phyloP scores from a whole-genome alignment of 2,113 vertebrate genomes.

The Gracilinanus agilis region DNA sequence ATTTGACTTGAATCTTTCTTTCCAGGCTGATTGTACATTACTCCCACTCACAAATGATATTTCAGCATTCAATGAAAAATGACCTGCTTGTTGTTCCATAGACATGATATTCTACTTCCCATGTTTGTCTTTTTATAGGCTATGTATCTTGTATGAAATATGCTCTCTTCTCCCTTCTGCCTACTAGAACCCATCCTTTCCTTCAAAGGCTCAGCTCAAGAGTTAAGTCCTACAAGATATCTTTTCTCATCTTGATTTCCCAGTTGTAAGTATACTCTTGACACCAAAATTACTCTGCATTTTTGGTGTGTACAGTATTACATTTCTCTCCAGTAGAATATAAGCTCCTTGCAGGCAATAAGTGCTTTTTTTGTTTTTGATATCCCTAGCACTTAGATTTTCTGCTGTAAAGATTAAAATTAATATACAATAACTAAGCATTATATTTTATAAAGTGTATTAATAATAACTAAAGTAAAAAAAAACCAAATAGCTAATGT shows the following conservation, averaged over 20 bases:
- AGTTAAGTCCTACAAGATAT: neutral
- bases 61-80: neutral
- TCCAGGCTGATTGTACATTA: neutral
- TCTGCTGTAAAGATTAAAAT: neutral
- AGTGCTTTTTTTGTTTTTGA: neutral
- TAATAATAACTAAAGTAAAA: too few relatives aligned
- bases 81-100: neutral
- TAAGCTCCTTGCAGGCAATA: neutral
- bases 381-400: neutral
- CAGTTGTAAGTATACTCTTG: neutral
- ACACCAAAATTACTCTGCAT: neutral
- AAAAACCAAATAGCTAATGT: too few relatives aligned
- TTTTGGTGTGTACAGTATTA: too few relatives aligned
- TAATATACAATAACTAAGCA: too few relatives aligned
- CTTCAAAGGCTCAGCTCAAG: neutral
- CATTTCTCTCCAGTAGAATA: neutral
- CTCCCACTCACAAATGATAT: neutral
- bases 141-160: neutral
- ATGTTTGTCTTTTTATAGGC: neutral
- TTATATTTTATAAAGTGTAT: too few relatives aligned
- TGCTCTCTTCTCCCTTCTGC: neutral
- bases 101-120: neutral
- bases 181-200: neutral
- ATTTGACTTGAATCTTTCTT: neutral
- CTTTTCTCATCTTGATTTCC: neutral